Conservation (phyloP, 1,140 invertebrate species). For the Aphaenogaster rudis region DNA sequence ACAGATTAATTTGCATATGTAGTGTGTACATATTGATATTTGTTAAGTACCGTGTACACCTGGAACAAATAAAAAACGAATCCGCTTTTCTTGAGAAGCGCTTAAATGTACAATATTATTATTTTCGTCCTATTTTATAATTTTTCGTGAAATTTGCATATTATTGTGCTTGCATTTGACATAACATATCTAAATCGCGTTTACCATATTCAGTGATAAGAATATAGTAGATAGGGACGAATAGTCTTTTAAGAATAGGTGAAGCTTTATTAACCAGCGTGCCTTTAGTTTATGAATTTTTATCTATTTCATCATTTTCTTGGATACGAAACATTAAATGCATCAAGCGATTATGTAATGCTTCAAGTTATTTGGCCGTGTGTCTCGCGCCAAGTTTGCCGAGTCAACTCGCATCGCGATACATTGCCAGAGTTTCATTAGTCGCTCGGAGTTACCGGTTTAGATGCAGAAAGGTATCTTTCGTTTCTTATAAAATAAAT, state of each 20-base stretch:
- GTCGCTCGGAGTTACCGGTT: background rate
- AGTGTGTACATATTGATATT: background rate
- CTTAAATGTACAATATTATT: constrained; percentile 4
- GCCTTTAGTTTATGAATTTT: background rate
- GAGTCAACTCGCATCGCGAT: background rate
- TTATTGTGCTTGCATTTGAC: background rate
- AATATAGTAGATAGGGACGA: background rate
- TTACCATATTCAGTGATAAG: background rate
- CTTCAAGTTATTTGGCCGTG: constrained; percentile 1
- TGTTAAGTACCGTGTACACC: too few species aligned
- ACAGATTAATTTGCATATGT: background rate
- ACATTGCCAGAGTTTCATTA: background rate
- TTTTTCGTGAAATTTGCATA: background rate
- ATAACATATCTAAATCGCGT: background rate
- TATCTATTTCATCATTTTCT: background rate
- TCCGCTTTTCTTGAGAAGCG: background rate
- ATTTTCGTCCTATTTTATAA: background rate
- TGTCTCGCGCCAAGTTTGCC: constrained; percentile 37
- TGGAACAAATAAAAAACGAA: background rate
- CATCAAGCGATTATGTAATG: background rate
- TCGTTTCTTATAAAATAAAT: constrained; percentile 50
- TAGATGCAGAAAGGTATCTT: constrained; percentile 11
- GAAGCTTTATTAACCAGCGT: background rate
- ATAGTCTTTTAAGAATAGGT: background rate
- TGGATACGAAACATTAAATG: background rate